Evolutionary conservation across 1,140 invertebrate genomes (phyloP).

Genomic region (Drosophila subobscura): DNA sequence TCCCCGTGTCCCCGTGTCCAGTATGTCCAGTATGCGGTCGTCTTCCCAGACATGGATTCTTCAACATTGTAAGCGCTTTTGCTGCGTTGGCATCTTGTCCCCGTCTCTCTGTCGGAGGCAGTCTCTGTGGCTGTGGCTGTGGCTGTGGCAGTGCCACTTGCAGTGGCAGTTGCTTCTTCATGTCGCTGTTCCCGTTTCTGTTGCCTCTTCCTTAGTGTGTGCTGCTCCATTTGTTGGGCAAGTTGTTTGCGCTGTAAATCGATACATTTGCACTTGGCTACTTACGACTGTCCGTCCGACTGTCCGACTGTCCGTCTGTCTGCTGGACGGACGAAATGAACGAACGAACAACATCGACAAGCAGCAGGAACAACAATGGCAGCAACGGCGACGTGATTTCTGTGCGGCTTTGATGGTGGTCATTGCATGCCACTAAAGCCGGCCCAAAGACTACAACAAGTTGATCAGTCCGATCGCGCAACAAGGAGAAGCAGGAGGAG

Average conservation of each 20-base stretch:
- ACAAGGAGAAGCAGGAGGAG: neutral
- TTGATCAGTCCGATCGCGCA: conserved; percentile 19
- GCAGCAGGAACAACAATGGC: conserved; percentile 44
- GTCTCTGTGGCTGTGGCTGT: neutral
- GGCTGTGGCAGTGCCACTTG: no score
- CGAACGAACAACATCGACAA: conserved; percentile 23
- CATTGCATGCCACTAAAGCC: conserved; percentile 65
- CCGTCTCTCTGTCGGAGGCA: conserved; percentile 7
- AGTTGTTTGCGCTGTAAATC: conserved; percentile 79
- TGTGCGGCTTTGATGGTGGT: conserved; percentile 72
- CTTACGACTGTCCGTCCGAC: conserved; percentile 51
- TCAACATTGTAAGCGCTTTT: conserved; percentile 80
- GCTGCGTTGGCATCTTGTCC: conserved; percentile 78
- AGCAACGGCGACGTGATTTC: conserved; percentile 64
- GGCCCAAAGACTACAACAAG: conserved; percentile 13
- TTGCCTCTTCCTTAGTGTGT: neutral
- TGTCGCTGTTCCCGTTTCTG: neutral
- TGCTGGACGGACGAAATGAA: neutral
- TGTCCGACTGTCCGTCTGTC: conserved; percentile 17
- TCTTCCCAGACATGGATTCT: conserved; percentile 74
- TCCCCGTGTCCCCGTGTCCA: neutral
- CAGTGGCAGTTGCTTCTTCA: no score
- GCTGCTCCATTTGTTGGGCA: conserved; percentile 69
- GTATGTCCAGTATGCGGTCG: conserved; percentile 43
- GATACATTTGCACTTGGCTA: conserved; percentile 74